Percentiles rank a stretch among this genome's conserved stretches.
Conservation (phyloP, 2,113 vertebrate genomes). For the Crotalus viridis region DNA sequence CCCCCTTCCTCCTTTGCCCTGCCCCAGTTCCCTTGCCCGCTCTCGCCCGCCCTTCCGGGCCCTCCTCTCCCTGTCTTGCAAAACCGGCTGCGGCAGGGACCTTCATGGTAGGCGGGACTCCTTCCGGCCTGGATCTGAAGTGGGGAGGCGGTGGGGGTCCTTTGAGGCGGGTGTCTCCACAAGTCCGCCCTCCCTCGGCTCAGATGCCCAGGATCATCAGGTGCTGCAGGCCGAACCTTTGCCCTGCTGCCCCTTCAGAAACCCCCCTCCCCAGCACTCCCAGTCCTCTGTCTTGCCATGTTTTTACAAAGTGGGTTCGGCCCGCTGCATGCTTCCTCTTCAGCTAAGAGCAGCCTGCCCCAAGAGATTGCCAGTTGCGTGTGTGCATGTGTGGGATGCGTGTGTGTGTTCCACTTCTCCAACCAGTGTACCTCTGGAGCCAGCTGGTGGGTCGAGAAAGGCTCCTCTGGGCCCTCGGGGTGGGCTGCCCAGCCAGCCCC, state of each 20-base stretch:
- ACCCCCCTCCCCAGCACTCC: accelerated
- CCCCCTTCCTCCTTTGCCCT: background rate
- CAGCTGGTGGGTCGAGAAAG: background rate
- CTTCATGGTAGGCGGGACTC: accelerated
- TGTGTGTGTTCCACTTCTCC: background rate
- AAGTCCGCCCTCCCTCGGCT: background rate
- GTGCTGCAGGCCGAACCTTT: accelerated
- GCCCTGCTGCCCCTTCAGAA: background rate
- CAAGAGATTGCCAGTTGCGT: background rate
- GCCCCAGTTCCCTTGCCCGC: background rate
- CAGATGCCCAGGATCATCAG: background rate
- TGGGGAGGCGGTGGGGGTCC: no score
- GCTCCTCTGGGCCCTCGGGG: background rate
- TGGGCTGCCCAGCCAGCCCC: background rate
- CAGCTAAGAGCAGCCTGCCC: background rate
- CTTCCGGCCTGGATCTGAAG: no score
- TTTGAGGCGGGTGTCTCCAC: background rate
- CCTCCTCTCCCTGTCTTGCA: no score
- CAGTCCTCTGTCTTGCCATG: background rate
- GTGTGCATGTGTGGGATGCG: background rate
- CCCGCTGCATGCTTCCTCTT: background rate
- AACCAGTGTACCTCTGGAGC: background rate
- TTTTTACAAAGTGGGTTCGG: background rate
- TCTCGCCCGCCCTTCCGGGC: accelerated
- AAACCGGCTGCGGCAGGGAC: background rate